These are phyloP conservation scores for Drosophila seclusa DNA, from an alignment of 2,888 invertebrate genomes.

Conservation along the genomic window DNA sequence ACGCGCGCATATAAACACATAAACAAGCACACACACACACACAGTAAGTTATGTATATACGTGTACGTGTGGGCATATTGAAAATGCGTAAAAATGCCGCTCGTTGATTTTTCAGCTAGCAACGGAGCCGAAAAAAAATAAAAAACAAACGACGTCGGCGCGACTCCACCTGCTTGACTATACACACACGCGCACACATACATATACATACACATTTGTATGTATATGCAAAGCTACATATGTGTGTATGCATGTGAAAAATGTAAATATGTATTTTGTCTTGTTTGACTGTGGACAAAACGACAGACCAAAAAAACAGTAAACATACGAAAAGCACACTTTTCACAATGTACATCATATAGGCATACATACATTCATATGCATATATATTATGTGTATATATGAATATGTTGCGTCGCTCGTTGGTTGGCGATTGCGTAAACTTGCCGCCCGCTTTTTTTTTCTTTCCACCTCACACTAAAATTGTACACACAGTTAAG, in stretches of 20 bases:
- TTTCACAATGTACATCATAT: slow-evolving; percentile 68
- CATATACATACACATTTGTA: slow-evolving; percentile 10
- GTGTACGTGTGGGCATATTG: slow-evolving; percentile 57
- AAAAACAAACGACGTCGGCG: slow-evolving; percentile 68
- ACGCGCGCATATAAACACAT: slow-evolving; percentile 40
- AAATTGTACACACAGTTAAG: slow-evolving; percentile 74
- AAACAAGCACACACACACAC: slow-evolving; percentile 39
- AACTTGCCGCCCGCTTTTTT: slow-evolving; percentile 79
- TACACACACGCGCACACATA: slow-evolving; percentile 22
- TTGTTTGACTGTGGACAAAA: slow-evolving; percentile 67
- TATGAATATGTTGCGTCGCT: slow-evolving; percentile 41
- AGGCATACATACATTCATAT: slow-evolving; percentile 3
- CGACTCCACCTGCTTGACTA: slow-evolving; percentile 75
- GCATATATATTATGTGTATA: slow-evolving; percentile 23
- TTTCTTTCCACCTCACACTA: slow-evolving; percentile 72
- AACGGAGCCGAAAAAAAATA: slow-evolving; percentile 57
- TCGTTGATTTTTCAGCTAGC: slow-evolving; percentile 79
- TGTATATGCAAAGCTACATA: slow-evolving; percentile 13
- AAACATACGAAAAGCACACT: slow-evolving; percentile 79
- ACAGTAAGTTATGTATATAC: not conserved
- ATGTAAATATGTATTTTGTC: slow-evolving; percentile 48
- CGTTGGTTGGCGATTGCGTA: slow-evolving; percentile 74
- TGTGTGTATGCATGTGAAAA: slow-evolving; percentile 43
- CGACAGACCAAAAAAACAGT: slow-evolving; percentile 55
- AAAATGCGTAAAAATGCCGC: slow-evolving; percentile 82